These are phyloP conservation scores for Ciona savignyi DNA, from an alignment of 23 tunicate genomes.

Conservation along the genomic window DNA sequence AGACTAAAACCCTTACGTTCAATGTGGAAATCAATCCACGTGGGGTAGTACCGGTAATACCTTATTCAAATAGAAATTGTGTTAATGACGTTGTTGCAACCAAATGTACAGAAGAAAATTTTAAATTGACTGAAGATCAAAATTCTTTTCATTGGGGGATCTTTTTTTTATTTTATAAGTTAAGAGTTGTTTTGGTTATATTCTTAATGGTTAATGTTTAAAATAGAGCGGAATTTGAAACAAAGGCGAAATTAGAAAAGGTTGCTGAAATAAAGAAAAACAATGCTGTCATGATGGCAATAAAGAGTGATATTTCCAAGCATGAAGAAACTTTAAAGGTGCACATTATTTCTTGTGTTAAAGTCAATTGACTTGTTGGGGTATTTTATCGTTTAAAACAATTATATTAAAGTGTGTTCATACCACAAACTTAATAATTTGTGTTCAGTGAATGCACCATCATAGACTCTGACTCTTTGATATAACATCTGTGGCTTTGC, in stretches of 20 bases:
- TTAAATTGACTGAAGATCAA: neutral
- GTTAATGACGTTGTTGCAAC: no score
- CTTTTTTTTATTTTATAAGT: neutral
- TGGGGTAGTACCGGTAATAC: no score
- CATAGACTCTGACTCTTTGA: no score
- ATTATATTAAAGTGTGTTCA: no score
- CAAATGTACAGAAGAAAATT: neutral
- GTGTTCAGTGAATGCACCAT: no score
- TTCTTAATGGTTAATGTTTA: neutral
- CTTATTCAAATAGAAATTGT: no score
- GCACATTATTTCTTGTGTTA: neutral
- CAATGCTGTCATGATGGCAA: conserved; percentile 80
- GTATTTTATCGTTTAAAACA: no score
- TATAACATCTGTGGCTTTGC: no score
- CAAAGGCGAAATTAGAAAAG: conserved; percentile 89
- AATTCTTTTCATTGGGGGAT: neutral
- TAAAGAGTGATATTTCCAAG: conserved; percentile 92
- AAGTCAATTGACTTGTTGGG: no score
- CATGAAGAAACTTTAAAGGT: conserved; percentile 90
- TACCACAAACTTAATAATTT: no score
- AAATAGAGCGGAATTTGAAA: conserved; percentile 85
- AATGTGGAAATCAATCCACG: no score
- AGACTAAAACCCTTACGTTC: no score
- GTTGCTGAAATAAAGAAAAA: conserved; percentile 86
- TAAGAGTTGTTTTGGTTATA: neutral